A percentile compares a stretch with the other conserved stretches of the same genome.
These are phyloP conservation scores for Pristionchus entomophagus DNA, from an alignment of 2,888 invertebrate species.

Conservation along the genomic window DNA sequence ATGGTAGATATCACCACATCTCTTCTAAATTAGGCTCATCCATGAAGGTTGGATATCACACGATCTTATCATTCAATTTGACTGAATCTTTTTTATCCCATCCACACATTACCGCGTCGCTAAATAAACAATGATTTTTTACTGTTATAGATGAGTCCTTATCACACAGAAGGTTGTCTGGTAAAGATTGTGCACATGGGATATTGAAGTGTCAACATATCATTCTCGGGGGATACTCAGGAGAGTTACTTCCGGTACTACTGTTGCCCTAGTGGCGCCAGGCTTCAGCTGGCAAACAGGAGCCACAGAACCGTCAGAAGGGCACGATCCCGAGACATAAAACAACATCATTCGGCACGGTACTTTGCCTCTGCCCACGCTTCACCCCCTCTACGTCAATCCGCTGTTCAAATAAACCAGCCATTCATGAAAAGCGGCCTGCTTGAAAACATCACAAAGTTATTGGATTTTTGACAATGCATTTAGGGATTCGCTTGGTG, in stretches of 20 bases:
- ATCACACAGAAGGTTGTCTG: no score
- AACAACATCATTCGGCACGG: not conserved
- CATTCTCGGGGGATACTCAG: not conserved
- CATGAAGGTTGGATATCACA: no score
- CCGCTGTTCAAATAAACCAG: not conserved
- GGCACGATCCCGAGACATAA: not conserved
- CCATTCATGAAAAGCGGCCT: constrained; percentile 1
- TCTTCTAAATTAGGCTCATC: no score
- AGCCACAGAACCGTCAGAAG: not conserved
- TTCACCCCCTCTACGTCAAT: not conserved
- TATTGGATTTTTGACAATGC: not conserved
- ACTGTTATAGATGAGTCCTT: no score
- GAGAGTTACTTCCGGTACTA: constrained; percentile 1
- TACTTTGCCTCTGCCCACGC: not conserved
- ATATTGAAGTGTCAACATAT: no score
- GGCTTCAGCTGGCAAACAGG: not conserved
- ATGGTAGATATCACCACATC: no score
- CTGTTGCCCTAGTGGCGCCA: constrained; percentile 15
- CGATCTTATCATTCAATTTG: no score
- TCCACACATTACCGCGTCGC: no score
- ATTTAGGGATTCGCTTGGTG: not conserved
- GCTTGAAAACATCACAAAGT: constrained; percentile 7
- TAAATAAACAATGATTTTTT: no score
- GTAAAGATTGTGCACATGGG: no score
- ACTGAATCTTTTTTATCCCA: no score